Evolutionary conservation across 2,797 vertebrate genomes (phyloP).

Genomic region (Onychomys arenicola): DNA sequence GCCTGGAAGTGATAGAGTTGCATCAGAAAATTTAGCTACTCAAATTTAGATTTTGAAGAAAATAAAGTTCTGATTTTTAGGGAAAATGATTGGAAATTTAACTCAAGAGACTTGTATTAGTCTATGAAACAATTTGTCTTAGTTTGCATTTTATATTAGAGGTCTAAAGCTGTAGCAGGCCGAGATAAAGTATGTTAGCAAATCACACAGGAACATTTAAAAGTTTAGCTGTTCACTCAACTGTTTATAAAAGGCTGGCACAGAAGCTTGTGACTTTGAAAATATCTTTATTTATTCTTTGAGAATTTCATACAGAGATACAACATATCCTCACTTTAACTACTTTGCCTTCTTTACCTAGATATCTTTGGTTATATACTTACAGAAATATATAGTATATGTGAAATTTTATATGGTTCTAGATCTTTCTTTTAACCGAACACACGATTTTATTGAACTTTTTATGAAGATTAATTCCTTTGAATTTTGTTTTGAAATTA

Average conservation of each 20-base stretch:
- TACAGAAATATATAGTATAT: neutral
- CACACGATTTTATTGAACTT: conserved; percentile 73
- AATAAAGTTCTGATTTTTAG: conserved; percentile 65
- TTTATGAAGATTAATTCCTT: conserved; percentile 77
- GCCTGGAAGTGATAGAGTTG: conserved; percentile 68
- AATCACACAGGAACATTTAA: neutral
- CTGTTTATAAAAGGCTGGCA: neutral
- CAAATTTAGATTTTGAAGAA: conserved; percentile 72
- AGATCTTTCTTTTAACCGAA: conserved; percentile 48
- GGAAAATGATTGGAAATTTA: conserved; percentile 60
- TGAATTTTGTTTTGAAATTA: conserved; percentile 80
- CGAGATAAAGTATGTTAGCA: neutral
- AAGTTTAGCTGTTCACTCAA: conserved; percentile 30
- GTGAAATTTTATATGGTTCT: neutral
- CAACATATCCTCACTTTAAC: neutral
- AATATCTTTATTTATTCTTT: neutral
- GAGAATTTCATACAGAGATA: neutral
- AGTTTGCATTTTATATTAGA: neutral
- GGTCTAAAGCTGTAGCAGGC: neutral
- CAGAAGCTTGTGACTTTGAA: neutral
- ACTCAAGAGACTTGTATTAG: neutral
- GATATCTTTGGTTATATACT: neutral
- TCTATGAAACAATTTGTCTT: conserved; percentile 28
- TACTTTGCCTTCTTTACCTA: neutral
- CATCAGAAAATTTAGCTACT: conserved; percentile 54